Conservation (phyloP, 2,797 vertebrate species). For the Acanthis flammea region DNA sequence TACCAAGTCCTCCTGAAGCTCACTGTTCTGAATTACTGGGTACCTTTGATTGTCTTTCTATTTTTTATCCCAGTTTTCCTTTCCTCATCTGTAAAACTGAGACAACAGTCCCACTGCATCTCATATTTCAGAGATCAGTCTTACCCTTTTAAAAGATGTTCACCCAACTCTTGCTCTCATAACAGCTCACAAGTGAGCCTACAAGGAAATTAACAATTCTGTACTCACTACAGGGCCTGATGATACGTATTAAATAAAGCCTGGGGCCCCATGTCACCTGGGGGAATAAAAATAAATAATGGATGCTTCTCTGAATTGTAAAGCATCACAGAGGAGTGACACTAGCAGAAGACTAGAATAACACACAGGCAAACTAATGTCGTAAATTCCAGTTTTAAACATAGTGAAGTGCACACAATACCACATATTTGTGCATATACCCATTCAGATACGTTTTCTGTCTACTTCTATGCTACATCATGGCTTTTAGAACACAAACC, state of each 20-base stretch:
- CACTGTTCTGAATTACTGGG: not conserved
- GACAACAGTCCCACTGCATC: not conserved
- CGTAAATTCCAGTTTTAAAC: not conserved
- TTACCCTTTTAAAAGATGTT: not conserved
- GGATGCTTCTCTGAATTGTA: not conserved
- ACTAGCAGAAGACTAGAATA: not conserved
- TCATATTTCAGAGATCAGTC: not conserved
- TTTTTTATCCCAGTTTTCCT: not conserved
- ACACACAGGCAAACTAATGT: not conserved
- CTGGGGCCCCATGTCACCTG: not conserved
- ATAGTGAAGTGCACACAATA: not conserved
- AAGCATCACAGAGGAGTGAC: not conserved
- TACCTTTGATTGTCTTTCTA: not conserved
- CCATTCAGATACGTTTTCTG: not conserved
- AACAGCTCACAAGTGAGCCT: not conserved
- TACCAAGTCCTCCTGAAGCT: not conserved
- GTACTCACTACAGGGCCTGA: not conserved
- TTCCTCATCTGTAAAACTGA: not conserved
- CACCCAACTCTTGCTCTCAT: not conserved
- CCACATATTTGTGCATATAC: not conserved
- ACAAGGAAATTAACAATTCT: not conserved
- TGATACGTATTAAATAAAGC: not conserved
- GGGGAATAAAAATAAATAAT: slow-evolving; percentile 14
- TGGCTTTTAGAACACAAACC: not conserved
- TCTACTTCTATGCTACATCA: not conserved